Conservation (phyloP, 2,113 vertebrate species). For the Dicaeum eximium region DNA sequence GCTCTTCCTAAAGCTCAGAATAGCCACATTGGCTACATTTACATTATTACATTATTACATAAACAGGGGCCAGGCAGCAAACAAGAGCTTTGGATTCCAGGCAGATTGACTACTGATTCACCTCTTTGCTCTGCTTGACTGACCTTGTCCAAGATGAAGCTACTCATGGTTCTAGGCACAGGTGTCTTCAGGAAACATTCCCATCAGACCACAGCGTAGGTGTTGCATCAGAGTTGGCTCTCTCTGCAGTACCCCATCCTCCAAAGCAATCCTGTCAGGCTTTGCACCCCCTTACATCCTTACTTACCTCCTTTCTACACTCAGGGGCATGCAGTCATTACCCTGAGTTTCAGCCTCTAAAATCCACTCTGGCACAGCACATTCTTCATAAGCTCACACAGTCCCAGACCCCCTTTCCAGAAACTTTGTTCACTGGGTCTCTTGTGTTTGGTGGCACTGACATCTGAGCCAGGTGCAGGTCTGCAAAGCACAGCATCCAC, state of each 20-base stretch:
- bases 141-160: neutral
- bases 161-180: neutral
- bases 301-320: neutral
- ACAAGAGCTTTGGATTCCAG: neutral
- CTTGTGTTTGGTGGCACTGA: neutral
- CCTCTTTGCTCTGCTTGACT: neutral
- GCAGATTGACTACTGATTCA: neutral
- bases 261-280: accelerated
- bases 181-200: neutral
- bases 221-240: neutral
- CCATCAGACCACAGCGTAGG: neutral
- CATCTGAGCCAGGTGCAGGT: neutral
- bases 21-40: neutral
- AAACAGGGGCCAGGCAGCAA: neutral
- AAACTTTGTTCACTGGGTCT: neutral
- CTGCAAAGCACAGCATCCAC: neutral
- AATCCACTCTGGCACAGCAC: neutral
- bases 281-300: neutral
- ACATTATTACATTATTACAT: neutral
- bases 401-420: neutral
- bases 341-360: neutral
- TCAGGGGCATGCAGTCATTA: accelerated
- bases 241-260: neutral
- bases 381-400: neutral
- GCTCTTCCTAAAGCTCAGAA: neutral